Conservation (phyloP, 2,113 vertebrate genomes). For the Aphyosemion australe region DNA sequence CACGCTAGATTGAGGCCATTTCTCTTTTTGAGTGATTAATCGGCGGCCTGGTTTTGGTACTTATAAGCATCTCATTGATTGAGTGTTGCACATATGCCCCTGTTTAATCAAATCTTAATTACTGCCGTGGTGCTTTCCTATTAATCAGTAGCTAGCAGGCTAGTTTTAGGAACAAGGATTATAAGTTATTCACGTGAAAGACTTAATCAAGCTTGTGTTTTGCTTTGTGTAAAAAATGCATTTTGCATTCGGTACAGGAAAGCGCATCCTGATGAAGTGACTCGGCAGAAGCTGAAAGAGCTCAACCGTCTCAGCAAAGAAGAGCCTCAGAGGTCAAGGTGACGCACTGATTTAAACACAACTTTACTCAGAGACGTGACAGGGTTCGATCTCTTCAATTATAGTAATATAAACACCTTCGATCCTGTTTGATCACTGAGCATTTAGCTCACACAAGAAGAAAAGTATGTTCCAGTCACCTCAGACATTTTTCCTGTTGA, state of each 20-base stretch:
- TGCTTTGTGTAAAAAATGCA: slow-evolving; percentile 23
- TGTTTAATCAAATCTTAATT: slow-evolving; percentile 64
- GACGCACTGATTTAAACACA: background rate
- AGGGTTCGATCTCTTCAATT: no score
- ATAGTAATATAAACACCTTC: background rate
- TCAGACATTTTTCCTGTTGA: slow-evolving; percentile 8
- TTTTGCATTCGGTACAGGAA: slow-evolving; percentile 52
- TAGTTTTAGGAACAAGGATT: slow-evolving; percentile 36
- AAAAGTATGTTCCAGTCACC: background rate
- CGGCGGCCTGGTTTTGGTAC: slow-evolving; percentile 30
- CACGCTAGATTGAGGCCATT: slow-evolving; percentile 43
- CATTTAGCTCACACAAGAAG: background rate
- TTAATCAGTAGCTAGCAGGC: slow-evolving; percentile 45
- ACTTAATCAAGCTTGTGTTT: slow-evolving; percentile 26
- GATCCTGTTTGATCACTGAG: background rate
- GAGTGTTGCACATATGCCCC: slow-evolving; percentile 42
- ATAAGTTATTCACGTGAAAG: slow-evolving; percentile 34
- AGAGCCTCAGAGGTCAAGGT: slow-evolving; percentile 72
- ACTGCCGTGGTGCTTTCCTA: slow-evolving; percentile 42
- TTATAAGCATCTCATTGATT: slow-evolving; percentile 50
- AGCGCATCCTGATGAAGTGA: slow-evolving; percentile 74
- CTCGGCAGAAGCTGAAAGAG: slow-evolving; percentile 61
- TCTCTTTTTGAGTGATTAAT: slow-evolving; percentile 54
- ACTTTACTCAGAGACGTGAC: no score
- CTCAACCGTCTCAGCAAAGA: slow-evolving; percentile 66